Evolutionary conservation across 1,140 invertebrate species (phyloP).

Genomic region (Bombus ignitus): DNA sequence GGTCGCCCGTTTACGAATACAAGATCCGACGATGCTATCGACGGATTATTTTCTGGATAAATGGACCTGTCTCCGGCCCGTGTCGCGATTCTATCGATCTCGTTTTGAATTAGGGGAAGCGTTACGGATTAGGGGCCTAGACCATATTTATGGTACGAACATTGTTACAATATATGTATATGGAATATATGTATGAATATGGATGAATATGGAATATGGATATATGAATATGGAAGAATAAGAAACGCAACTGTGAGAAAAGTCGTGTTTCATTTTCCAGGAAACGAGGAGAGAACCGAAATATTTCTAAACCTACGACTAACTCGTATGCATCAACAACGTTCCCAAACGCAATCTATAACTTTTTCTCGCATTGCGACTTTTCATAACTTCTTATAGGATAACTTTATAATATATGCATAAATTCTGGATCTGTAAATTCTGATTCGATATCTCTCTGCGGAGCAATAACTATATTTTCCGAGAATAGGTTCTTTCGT

Average conservation of each 20-base stretch:
- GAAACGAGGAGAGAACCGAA: no score
- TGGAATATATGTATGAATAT: not conserved
- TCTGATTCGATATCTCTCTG: no score
- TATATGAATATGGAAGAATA: not conserved
- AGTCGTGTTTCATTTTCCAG: not conserved
- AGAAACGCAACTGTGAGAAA: not conserved
- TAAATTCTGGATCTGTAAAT: no score
- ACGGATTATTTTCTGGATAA: conserved; percentile 82
- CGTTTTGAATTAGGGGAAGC: conserved; percentile 16
- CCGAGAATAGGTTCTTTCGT: no score
- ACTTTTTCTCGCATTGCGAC: no score
- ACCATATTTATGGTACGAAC: not conserved
- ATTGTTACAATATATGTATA: not conserved
- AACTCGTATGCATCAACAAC: no score
- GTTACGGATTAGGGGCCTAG: not conserved
- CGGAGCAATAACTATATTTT: no score
- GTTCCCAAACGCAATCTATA: no score
- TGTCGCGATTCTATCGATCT: conserved; percentile 18
- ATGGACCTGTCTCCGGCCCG: conserved; percentile 71
- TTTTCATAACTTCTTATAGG: no score
- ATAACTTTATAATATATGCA: no score
- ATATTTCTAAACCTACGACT: no score
- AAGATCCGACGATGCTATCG: conserved; percentile 75
- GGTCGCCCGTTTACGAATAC: conserved; percentile 56
- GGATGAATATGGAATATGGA: no score